These are phyloP conservation scores for Oscheius onirici DNA, from an alignment of 2,888 invertebrate genomes.

Conservation along the genomic window DNA sequence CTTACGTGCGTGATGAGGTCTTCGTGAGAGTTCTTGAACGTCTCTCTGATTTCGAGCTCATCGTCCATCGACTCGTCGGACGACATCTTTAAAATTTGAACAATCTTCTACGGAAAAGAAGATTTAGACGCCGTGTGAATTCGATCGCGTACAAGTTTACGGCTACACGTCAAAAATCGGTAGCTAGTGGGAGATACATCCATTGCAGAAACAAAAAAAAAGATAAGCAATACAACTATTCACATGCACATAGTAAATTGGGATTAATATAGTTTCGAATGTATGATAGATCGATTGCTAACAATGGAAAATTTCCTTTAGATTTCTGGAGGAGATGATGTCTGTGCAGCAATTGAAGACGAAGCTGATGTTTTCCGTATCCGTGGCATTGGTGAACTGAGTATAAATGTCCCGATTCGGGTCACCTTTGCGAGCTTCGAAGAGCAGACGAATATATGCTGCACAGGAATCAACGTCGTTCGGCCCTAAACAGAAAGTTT, in stretches of 20 bases:
- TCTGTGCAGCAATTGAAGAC: conserved; percentile 53
- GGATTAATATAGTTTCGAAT: too few relatives aligned
- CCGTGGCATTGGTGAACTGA: conserved; percentile 52
- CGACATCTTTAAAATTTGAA: not conserved
- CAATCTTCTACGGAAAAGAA: too few relatives aligned
- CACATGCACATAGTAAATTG: too few relatives aligned
- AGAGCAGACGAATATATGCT: conserved; percentile 36
- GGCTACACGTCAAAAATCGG: too few relatives aligned
- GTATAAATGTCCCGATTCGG: conserved; percentile 45
- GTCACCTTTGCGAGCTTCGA: conserved; percentile 34
- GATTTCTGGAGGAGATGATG: conserved; percentile 47
- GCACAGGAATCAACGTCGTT: conserved; percentile 42
- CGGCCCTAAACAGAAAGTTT: conserved; percentile 13
- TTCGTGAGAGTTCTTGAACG: conserved; percentile 21
- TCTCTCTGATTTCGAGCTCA: conserved; percentile 2
- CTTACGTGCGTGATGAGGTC: conserved; percentile 25
- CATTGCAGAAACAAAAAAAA: not conserved
- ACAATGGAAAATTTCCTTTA: conserved; percentile 7
- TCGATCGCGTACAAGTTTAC: too few relatives aligned
- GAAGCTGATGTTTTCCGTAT: conserved; percentile 54
- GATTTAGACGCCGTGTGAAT: too few relatives aligned
- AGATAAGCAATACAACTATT: not conserved
- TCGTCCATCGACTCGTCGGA: not conserved
- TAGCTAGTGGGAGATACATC: too few relatives aligned
- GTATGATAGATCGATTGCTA: too few relatives aligned